phyloP scores from a whole-genome alignment of 2,797 vertebrate species.

The Galago senegalensis region DNA sequence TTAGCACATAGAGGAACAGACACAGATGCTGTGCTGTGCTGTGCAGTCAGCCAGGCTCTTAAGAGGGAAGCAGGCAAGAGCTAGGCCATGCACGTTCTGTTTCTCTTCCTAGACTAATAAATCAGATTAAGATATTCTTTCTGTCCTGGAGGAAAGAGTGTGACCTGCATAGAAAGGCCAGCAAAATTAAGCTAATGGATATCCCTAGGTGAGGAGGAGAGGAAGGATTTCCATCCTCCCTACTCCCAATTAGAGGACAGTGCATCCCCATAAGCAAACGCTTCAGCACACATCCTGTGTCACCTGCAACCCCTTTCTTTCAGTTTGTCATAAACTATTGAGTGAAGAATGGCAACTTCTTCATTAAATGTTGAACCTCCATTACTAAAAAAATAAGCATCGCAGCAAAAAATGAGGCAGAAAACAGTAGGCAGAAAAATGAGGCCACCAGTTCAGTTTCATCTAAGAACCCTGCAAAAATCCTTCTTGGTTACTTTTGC shows the following conservation, averaged over 20 bases:
- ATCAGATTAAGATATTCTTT: neutral
- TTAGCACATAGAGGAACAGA: neutral
- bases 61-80: neutral
- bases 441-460: neutral
- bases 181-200: neutral
- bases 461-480: conserved; percentile 6
- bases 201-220: neutral
- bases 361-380: conserved; percentile 41
- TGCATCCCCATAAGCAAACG: neutral
- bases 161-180: neutral
- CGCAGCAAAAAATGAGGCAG: neutral
- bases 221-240: too few species aligned
- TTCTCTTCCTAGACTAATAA: neutral
- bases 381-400: conserved; percentile 33
- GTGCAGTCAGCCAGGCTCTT: neutral
- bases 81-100: neutral
- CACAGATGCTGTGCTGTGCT: neutral
- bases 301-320: neutral
- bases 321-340: neutral
- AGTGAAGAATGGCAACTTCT: neutral
- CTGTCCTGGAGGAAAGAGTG: neutral
- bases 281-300: neutral
- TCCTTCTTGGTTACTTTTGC: conserved; percentile 37
- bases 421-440: neutral
- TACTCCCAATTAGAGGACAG: too few species aligned